phyloP scores from a whole-genome alignment of 92 coral and sea anemone species.

The Pocillopora meandrina region DNA sequence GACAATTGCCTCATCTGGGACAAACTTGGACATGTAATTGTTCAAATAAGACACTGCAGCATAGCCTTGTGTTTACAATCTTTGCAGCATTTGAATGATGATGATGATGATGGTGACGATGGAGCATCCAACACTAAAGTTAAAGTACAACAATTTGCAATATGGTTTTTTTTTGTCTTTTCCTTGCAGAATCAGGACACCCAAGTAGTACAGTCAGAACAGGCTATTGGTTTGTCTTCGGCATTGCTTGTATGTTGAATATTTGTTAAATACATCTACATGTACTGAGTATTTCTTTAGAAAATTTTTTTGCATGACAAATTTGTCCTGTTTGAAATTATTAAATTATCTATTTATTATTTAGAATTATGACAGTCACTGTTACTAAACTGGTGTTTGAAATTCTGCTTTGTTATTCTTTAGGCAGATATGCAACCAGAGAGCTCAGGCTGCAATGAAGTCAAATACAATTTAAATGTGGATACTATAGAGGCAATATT shows the following conservation, averaged over 20 bases:
- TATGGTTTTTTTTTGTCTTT: not conserved
- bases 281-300: not conserved
- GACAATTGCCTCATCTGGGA: too few species aligned
- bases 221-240: constrained; percentile 88
- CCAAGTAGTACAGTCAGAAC: constrained; percentile 29
- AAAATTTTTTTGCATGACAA: too few species aligned
- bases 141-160: not conserved
- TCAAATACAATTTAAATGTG: constrained; percentile 91
- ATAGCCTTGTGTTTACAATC: too few species aligned
- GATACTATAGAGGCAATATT: constrained; percentile 97
- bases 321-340: too few species aligned
- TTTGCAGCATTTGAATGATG: too few species aligned
- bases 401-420: not conserved
- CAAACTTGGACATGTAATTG: too few species aligned
- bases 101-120: too few species aligned
- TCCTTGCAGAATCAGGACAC: constrained; percentile 25
- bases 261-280: not conserved
- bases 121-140: not conserved
- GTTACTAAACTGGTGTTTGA: not conserved
- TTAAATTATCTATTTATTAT: too few species aligned
- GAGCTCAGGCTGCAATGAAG: constrained; percentile 97
- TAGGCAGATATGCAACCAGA: constrained; percentile 96
- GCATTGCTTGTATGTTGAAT: constrained; percentile 80
- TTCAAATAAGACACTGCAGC: too few species aligned
- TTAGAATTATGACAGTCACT: too few species aligned